A percentile compares a stretch with the other conserved stretches of the same genome.
Conservation (phyloP, 2,113 vertebrate species). For the Telmatochromis sp. region DNA sequence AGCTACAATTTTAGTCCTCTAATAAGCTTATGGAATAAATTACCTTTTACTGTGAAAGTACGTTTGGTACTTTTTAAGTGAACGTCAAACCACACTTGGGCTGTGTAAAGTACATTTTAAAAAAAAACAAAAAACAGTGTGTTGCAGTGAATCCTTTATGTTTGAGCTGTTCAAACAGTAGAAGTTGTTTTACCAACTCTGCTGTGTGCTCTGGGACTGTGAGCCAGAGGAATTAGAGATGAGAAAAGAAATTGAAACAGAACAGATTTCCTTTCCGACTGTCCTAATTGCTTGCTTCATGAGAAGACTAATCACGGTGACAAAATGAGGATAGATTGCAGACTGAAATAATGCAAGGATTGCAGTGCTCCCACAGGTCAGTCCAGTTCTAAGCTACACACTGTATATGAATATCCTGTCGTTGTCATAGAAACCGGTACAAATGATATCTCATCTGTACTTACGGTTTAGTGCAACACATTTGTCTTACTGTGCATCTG, state of each 20-base stretch:
- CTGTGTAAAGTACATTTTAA: neutral
- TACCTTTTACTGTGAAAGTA: neutral
- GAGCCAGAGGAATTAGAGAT: neutral
- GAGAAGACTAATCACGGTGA: neutral
- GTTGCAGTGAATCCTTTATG: neutral
- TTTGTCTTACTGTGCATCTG: neutral
- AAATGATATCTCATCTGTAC: neutral
- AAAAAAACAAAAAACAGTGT: rapidly evolving
- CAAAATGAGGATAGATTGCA: neutral
- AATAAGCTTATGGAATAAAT: neutral
- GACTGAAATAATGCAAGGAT: neutral
- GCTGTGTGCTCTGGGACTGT: neutral
- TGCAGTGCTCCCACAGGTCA: neutral
- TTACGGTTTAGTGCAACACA: neutral
- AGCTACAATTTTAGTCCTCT: neutral
- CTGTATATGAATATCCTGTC: neutral
- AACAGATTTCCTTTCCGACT: neutral
- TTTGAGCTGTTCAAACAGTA: neutral
- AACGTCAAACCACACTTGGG: neutral
- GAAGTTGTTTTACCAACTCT: neutral
- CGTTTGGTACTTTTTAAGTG: neutral
- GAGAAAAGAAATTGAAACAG: neutral
- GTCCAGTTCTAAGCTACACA: neutral
- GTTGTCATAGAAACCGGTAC: conserved; percentile 50
- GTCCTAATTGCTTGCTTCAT: neutral